Percentiles rank a stretch among this genome's conserved stretches.
These are phyloP conservation scores for Gryllus bimaculatus DNA, from an alignment of 1,140 invertebrate species.

Conservation along the genomic window DNA sequence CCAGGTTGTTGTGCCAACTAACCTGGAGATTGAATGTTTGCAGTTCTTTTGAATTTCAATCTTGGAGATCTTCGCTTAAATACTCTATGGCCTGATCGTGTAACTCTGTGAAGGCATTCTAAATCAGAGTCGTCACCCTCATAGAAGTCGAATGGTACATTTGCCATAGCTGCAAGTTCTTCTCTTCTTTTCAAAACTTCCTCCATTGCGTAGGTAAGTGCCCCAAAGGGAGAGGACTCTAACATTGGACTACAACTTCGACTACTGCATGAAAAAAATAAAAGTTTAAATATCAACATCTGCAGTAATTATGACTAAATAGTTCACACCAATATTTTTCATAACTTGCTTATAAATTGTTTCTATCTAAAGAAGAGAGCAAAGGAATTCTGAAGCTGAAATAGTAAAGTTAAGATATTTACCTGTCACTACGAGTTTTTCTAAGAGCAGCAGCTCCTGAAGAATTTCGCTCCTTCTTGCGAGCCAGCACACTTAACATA, in stretches of 20 bases:
- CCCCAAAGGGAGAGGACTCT: not conserved
- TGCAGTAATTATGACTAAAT: not conserved
- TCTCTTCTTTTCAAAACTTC: not conserved
- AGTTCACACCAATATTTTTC: not conserved
- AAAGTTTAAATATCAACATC: not conserved
- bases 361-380: not conserved
- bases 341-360: not conserved
- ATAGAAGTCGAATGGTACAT: not conserved
- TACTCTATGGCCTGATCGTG: not conserved
- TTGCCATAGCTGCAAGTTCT: not conserved
- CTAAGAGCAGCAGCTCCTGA: not conserved
- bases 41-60: not conserved
- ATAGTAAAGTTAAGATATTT: not conserved
- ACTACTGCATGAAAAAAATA: not conserved
- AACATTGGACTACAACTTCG: not conserved
- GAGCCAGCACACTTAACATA: conserved; percentile 13
- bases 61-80: not conserved
- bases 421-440: conserved; percentile 11
- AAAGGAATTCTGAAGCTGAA: not conserved
- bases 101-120: not conserved
- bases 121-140: not conserved
- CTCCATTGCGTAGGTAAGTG: not conserved
- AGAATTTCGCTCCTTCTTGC: conserved; percentile 9
- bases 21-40: not conserved
- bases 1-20: not conserved